phyloP scores from a whole-genome alignment of 2,888 invertebrate genomes.

The Ormyrus labotus region DNA sequence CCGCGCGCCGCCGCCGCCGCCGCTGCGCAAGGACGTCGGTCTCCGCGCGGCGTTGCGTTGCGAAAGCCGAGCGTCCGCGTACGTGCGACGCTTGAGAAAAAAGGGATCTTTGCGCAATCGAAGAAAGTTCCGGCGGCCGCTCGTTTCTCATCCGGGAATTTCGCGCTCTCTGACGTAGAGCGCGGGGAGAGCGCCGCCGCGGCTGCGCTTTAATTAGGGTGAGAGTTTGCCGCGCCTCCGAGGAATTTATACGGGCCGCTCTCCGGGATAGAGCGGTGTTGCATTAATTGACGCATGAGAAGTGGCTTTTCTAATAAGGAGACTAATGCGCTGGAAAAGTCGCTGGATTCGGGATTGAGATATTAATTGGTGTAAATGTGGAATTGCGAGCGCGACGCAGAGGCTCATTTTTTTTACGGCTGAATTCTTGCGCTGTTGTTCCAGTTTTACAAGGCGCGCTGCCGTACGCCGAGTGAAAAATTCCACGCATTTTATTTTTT shows the following conservation, averaged over 20 bases:
- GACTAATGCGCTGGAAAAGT: conserved; percentile 22
- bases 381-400: not conserved
- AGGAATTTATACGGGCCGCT: not conserved
- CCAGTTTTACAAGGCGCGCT: no score
- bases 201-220: not conserved
- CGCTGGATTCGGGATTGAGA: not conserved
- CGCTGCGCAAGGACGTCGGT: not conserved
- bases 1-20: no score
- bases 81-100: not conserved
- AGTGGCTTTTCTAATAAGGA: not conserved
- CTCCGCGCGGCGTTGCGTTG: not conserved
- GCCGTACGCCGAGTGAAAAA: no score
- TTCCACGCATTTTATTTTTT: no score
- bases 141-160: not conserved
- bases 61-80: not conserved
- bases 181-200: no score
- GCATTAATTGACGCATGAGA: conserved; percentile 2
- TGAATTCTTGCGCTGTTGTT: no score
- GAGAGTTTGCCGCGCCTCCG: conserved; percentile 3
- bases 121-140: conserved; percentile 20
- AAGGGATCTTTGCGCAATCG: conserved; percentile 27
- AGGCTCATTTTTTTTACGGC: no score
- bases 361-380: conserved; percentile 9
- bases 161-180: not conserved
- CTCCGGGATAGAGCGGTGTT: not conserved